Evolutionary conservation across 2,888 invertebrate species (phyloP), one percentile per base, ranked within the genome.

Genomic region (Diabrotica balteata): DNA sequence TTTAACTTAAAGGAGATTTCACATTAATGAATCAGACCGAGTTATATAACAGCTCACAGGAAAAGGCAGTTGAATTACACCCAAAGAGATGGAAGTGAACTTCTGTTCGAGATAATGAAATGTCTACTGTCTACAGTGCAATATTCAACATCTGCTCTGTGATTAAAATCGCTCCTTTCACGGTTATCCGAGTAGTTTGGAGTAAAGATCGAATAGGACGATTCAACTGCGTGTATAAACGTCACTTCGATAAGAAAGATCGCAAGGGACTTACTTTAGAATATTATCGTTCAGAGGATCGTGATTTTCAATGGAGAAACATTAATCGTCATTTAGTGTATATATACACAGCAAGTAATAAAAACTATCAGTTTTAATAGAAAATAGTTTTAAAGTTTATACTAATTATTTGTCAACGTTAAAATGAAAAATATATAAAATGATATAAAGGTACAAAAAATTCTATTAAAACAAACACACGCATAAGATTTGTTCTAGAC

Each of bases 181-280:
- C 74, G 72, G 76, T 75, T 74, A 74, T 72, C 73, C 70, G 74
- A 75, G 71, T 73, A 72, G 67, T 72, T 74, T 70, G 59, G 58
- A 54, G 11, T 60, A 69, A 69, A 72, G 71, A 77, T 76, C 75
- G 73, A 78, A 76, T 75, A 71, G 73, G 72, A 72, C 64, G 67
- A 71, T 73, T 67, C 70, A 77, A 75, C 75, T 77, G 74, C 72
- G 74, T 72, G 68, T 73, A 71, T 73, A 71, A 75, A 74, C 72
- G 74, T 72, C 64, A 66, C 66, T 69, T 67, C 45, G n/a, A 32
- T 53, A 32, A 52, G 52, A 10, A 52, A 32, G 8, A 32, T 32
- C 32, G 32, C 32, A 32, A 32, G 32, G 32, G 32, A 32, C 32
- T 32, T 32, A 32, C 32, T 32, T 32, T 32, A 32, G 32, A 32